Base-by-base conservation (phyloP, 2,888 invertebrate species). In the Aporophyla nigra region DNA sequence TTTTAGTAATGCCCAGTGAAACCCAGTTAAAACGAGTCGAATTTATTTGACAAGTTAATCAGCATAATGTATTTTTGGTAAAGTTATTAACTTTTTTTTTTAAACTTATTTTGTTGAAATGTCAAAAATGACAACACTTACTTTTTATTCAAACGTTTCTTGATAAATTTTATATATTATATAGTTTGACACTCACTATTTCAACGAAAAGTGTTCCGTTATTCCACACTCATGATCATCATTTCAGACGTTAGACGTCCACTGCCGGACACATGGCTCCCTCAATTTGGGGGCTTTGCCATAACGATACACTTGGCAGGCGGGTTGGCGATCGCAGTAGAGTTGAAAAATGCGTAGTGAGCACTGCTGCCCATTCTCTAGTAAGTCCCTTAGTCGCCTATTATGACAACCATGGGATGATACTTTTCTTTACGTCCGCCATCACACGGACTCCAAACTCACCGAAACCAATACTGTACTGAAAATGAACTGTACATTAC, bases 31-130 rank as follows among this genome's bases (percentile, higher is more conserved):
- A 33, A 71, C 33, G 51, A 33, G 9, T 24, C 56, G 62, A 78
- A 78, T 78, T 77, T 71, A 63, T 78, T 63, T 71, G 56, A 63
- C 63, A 63, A 77, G 71, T 56, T 78, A 51, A 71, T 77, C 43
- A 71, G 53, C 77, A 53, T 21, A 77, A 77, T 14, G 46, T 46
- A 33, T 69, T n/a, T 76, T 59, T 51, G 58, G 33, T 61, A 27
- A 43, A 77, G 43, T 78, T 71, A 62, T 51, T 78, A 5, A 10
- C 40, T 10, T 75, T 51, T 51, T 27, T n/a, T 16, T 40, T 40
- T 1, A 12, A 33, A 16, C 46, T 46, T 53, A 49, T 62, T 62
- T 75, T 19, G 19, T 24, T 21, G 0, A 21, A 40, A 21, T 7
- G n/a, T 16, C 10, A 53, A 66, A 0, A 66, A 33, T 21, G 1